These are phyloP conservation scores for Crotalus tigris DNA, from an alignment of 2,113 vertebrate species.

Conservation along the genomic window DNA sequence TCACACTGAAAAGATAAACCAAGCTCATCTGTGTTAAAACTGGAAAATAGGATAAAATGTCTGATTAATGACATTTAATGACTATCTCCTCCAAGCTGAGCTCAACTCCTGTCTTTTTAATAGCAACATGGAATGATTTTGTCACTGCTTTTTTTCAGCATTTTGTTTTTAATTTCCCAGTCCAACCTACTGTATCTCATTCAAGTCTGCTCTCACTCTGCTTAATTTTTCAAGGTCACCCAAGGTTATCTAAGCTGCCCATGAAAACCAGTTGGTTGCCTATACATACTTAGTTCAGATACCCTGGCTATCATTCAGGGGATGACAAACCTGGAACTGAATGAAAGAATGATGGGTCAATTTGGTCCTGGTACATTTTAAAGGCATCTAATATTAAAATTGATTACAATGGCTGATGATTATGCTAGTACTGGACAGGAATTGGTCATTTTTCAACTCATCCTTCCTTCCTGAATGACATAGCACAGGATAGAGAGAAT, in stretches of 20 bases:
- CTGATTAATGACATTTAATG: constrained; percentile 15
- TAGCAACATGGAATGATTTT: background rate
- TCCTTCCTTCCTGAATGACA: background rate
- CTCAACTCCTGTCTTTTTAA: background rate
- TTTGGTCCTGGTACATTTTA: background rate
- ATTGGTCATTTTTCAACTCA: background rate
- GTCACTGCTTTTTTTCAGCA: background rate
- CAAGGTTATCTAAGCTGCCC: background rate
- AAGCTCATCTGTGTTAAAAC: background rate
- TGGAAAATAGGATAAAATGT: background rate
- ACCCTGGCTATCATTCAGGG: no score
- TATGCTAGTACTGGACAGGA: background rate
- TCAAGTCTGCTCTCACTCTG: background rate
- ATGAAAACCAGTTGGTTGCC: background rate
- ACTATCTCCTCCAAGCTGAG: background rate
- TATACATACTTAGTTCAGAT: background rate
- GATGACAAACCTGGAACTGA: background rate
- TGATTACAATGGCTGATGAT: background rate
- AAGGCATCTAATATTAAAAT: background rate
- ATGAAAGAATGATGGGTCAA: background rate
- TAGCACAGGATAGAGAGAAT: background rate
- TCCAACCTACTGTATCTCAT: background rate
- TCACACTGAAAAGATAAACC: accelerated
- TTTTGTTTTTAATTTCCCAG: background rate
- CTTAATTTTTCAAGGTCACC: background rate